These are phyloP conservation scores for Silvanus unidentatus DNA, from an alignment of 2,888 invertebrate genomes.

Conservation along the genomic window DNA sequence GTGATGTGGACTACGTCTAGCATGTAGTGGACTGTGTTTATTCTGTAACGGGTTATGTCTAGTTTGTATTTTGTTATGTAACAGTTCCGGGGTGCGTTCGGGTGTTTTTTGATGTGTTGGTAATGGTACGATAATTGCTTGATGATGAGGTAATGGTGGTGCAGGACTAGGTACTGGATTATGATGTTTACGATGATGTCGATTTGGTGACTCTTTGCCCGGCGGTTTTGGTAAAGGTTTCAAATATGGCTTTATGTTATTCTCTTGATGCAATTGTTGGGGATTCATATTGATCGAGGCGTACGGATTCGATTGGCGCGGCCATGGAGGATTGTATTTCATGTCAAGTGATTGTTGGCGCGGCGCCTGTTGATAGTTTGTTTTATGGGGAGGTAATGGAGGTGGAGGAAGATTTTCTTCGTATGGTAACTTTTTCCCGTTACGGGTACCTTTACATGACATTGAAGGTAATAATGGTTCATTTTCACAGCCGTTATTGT, in stretches of 20 bases:
- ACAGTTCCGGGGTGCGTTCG: constrained; percentile 36
- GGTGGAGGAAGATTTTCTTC: constrained; percentile 54
- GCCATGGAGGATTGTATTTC: constrained; percentile 59
- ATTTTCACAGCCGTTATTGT: constrained; percentile 49
- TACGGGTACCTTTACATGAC: constrained; percentile 31
- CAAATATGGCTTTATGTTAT: constrained; percentile 48
- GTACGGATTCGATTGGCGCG: constrained; percentile 50
- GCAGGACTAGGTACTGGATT: constrained; percentile 26
- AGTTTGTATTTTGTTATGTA: constrained; percentile 39
- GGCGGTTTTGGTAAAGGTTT: constrained; percentile 56
- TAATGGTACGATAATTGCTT: constrained; percentile 11
- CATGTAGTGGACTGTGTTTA: constrained; percentile 36
- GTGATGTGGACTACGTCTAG: constrained; percentile 38
- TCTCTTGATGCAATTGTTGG: constrained; percentile 19
- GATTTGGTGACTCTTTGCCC: constrained; percentile 44
- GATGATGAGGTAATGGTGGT: constrained; percentile 23
- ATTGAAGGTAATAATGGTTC: constrained; percentile 51
- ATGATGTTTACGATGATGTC: constrained; percentile 36
- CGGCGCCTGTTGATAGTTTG: constrained; percentile 28
- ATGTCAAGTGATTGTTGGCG: constrained; percentile 32
- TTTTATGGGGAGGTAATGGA: constrained; percentile 55
- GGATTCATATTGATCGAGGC: constrained; percentile 19
- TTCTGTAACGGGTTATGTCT: constrained; percentile 34
- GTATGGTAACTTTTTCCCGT: constrained; percentile 44
- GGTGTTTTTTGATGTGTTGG: constrained; percentile 28